These are phyloP conservation scores for Enteromius fasciolatus DNA, from an alignment of 2,797 vertebrate species.

Conservation along the genomic window DNA sequence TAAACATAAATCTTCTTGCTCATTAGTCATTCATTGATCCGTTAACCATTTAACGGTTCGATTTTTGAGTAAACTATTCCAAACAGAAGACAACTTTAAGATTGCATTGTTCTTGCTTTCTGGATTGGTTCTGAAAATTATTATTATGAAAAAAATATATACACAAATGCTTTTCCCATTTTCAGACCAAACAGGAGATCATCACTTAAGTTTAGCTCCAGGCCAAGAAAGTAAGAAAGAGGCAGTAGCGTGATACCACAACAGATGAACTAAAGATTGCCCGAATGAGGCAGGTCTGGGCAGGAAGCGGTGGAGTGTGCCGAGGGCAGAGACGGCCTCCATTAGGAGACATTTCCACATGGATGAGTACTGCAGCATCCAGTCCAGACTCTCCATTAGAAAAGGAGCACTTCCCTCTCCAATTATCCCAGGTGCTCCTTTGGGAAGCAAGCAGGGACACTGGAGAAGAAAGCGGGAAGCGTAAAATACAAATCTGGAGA, in stretches of 20 bases:
- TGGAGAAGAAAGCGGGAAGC: slow-evolving; percentile 11
- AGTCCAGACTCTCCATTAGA: slow-evolving; percentile 49
- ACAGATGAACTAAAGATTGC: slow-evolving; percentile 24
- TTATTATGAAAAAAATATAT: too few species aligned
- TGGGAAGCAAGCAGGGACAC: slow-evolving; percentile 36
- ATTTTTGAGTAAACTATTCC: background rate
- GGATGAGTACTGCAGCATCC: slow-evolving; percentile 73
- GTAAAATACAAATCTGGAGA: background rate
- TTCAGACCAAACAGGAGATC: background rate
- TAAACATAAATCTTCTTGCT: background rate
- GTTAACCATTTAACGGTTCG: too few species aligned
- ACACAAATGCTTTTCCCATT: background rate
- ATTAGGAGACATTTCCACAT: slow-evolving; percentile 75
- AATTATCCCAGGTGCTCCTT: slow-evolving; percentile 70
- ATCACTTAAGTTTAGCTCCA: slow-evolving; percentile 12
- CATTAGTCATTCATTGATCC: background rate
- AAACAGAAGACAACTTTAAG: background rate
- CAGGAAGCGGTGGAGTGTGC: slow-evolving; percentile 15
- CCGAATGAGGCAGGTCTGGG: slow-evolving; percentile 27
- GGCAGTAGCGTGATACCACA: background rate
- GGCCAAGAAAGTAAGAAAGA: slow-evolving; percentile 8
- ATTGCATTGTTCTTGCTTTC: background rate
- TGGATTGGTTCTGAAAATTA: background rate
- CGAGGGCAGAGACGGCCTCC: slow-evolving; percentile 64
- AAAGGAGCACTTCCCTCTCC: slow-evolving; percentile 75